Base-by-base conservation (phyloP, 2,888 invertebrate species). In the Netelia virgata region DNA sequence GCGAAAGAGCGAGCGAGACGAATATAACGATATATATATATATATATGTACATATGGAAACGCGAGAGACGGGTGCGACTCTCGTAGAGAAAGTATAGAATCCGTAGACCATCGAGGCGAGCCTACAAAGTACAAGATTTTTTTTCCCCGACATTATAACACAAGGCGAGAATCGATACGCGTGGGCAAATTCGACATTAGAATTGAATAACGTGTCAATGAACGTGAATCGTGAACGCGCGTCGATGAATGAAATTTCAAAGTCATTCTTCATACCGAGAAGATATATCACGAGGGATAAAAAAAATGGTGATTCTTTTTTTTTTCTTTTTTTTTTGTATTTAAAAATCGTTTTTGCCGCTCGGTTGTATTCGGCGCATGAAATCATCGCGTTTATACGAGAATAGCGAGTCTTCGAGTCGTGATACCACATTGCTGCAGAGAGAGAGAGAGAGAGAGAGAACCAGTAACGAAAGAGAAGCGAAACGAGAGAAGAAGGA, bases 71-170 rank as follows among this genome's bases (percentile, higher is more conserved):
- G 68, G 66, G 50, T 41, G 73, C 16, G 63, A 16, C 70, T 59
- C 70, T 70, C 70, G 20, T 59, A 57, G 73, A 79, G 79, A 73
- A 57, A 79, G 79, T 73, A 47, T 47, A 72, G 72, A 73, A 73
- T 66, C 72, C 53, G 47, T 59, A 3, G 16, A 18, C 18, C 16
- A 28, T 57, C 61, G 20, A 18, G 28, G n/a, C 50, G 36, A 41
- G 20, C 41, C 50, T 18, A 68, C 16, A 18, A 18, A 36, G 18
- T 69, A 36, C 76, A 57, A 18, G 23, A 76, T 66, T 66, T 47
- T 47, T 47, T 10, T 47, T 47, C 3, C 11, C 2, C 28, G 28
- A 28, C 28, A 28, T 28, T 28, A 14, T 47, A 10, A 47, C 47
- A 47, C 11, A 63, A 47, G 77, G 69, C 57, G 61, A 69, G 68